phyloP scores from a whole-genome alignment of 35 echinoderm and acorn worm species.

The Anneissia japonica region DNA sequence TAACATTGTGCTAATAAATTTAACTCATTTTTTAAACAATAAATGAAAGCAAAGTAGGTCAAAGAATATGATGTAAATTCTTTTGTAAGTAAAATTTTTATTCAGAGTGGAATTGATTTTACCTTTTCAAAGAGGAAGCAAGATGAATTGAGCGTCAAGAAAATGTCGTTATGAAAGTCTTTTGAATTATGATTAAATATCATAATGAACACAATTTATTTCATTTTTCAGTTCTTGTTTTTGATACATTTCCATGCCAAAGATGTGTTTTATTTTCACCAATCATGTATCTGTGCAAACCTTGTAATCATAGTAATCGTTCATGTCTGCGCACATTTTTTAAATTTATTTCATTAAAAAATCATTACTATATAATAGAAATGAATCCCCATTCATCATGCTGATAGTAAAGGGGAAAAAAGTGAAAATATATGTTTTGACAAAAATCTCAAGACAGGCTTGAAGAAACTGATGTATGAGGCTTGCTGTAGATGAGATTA shows the following conservation, averaged over 20 bases:
- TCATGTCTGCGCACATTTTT: neutral
- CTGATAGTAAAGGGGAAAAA: neutral
- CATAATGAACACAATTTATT: neutral
- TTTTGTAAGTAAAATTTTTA: neutral
- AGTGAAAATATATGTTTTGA: neutral
- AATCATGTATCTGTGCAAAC: neutral
- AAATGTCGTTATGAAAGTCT: neutral
- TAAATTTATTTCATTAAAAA: neutral
- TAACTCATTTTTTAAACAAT: neutral
- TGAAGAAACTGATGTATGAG: neutral
- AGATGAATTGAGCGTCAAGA: neutral
- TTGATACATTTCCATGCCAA: neutral
- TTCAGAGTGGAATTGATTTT: neutral
- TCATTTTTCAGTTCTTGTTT: neutral
- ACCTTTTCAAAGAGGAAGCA: neutral
- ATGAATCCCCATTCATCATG: neutral
- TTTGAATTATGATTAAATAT: neutral
- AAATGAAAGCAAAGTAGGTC: neutral
- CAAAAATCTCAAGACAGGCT: neutral
- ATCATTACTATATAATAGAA: neutral
- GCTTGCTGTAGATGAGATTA: neutral
- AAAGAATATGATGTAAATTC: neutral
- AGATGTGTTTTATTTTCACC: neutral
- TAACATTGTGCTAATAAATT: no score
- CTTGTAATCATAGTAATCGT: neutral